Conservation (phyloP, 2,113 vertebrate genomes). For the Spizaetus ornatus region DNA sequence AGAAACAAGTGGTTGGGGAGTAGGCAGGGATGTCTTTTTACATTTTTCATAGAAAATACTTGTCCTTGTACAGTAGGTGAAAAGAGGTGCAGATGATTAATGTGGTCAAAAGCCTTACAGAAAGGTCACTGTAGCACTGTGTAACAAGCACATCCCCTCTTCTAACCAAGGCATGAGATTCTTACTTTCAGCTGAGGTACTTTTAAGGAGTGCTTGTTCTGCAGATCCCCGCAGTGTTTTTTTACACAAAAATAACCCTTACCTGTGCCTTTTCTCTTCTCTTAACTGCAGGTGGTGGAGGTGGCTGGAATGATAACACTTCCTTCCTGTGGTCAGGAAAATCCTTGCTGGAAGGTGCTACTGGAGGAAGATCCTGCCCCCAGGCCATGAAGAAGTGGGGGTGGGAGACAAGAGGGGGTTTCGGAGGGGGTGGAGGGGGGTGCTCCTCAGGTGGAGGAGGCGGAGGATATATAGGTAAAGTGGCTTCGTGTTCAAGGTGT, state of each 20-base stretch:
- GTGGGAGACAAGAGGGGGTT: constrained; percentile 94
- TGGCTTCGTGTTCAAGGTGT: constrained; percentile 82
- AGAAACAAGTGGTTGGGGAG: neutral
- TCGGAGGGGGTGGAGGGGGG: constrained; percentile 94
- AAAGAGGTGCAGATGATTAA: neutral
- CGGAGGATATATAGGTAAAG: constrained; percentile 97
- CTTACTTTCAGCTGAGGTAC: neutral
- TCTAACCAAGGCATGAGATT: neutral
- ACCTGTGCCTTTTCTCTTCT: constrained; percentile 16
- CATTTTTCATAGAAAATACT: neutral
- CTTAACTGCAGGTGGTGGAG: constrained; percentile 88
- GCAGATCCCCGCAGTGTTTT: neutral
- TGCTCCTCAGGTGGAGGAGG: constrained; percentile 95
- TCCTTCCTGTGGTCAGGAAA: constrained; percentile 88
- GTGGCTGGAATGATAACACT: constrained; percentile 91
- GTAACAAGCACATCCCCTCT: neutral
- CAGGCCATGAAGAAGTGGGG: constrained; percentile 87
- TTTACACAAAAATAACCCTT: neutral
- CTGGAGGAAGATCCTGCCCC: constrained; percentile 92
- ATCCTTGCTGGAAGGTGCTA: constrained; percentile 89
- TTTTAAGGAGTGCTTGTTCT: neutral
- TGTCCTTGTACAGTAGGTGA: neutral
- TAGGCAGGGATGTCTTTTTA: neutral
- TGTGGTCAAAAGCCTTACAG: neutral
- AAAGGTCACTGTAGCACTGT: neutral